These are phyloP conservation scores for Threskiornis aethiopicus DNA, from an alignment of 2,797 vertebrate genomes.

Conservation along the genomic window DNA sequence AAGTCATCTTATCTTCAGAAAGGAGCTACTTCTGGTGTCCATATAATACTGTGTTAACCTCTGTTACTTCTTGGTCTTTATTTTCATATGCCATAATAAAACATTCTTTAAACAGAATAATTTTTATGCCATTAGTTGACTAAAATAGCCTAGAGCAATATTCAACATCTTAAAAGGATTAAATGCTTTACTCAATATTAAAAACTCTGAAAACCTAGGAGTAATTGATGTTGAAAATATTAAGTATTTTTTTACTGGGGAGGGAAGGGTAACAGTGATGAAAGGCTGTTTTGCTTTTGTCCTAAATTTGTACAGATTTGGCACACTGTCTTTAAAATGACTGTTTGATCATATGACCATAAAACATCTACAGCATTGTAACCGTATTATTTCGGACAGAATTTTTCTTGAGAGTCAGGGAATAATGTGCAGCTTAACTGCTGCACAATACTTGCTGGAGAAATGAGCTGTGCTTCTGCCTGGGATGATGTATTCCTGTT, in stretches of 20 bases:
- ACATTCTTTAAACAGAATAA: neutral
- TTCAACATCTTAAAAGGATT: neutral
- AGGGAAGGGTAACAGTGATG: neutral
- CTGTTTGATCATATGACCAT: neutral
- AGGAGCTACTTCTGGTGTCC: neutral
- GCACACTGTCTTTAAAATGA: neutral
- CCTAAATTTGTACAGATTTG: neutral
- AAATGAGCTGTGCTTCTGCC: neutral
- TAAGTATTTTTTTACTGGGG: accelerated
- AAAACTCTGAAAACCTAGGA: neutral
- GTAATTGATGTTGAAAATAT: neutral
- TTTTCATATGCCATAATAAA: neutral
- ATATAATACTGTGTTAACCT: neutral
- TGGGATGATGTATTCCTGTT: neutral
- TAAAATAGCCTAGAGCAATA: neutral
- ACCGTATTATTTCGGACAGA: neutral
- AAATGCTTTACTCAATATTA: neutral
- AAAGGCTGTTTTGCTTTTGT: neutral
- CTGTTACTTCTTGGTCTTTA: neutral
- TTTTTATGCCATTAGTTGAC: neutral
- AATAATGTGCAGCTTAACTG: neutral
- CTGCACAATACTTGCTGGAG: neutral
- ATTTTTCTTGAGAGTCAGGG: neutral
- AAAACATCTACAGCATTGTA: neutral
- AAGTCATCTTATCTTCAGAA: neutral